Base-by-base conservation (phyloP, 2,113 vertebrate genomes). In the Nesogale talazaci region DNA sequence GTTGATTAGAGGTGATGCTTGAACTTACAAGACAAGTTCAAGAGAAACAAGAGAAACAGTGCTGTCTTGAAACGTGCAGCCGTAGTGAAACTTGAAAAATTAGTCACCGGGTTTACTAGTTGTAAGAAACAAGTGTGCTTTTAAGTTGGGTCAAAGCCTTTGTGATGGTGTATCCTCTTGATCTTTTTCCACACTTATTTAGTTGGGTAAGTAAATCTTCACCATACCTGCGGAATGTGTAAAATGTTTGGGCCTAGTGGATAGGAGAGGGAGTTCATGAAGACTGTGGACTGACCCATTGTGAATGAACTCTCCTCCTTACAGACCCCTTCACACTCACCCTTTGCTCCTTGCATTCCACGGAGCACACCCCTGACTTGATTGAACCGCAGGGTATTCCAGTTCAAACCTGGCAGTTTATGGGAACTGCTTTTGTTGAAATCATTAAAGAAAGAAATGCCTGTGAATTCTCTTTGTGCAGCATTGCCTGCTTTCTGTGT, bases 401-500 rank as follows among this genome's bases (percentile, higher is more conserved):
- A 85, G 85, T 72, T 93, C 90, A 92, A 86, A 86, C 93, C 61
- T 34, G n/a, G 79, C 4, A 17, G 85, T 74, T 75, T 46, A 97
- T 97, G 95, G 88, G 90, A 98, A 97, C 91, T 1, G 27, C 95
- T 90, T 52, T 2, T 10, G 95, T 97, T 97, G 92, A 97, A 97
- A 95, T 96, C 96, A 65, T 97, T 96, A 88, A 95, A 97, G 97
- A 97, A 96, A 98, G 96, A 80, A 83, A 97, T 88, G 97, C 95
- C 97, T 97, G 96, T 95, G 97, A 97, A 56, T 92, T 97, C 95
- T 98, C 89, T 78, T 94, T 90, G 91, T 56, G 20, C 83, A 88
- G 86, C 93, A 6, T 88, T 3, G 94, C 79, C 97, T 95, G 95
- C 91, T 98, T 97, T 98, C 97, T 96, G 97, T 97, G 96, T 98